phyloP scores from a whole-genome alignment of 2,888 invertebrate species.

The Nyleta sp. region DNA sequence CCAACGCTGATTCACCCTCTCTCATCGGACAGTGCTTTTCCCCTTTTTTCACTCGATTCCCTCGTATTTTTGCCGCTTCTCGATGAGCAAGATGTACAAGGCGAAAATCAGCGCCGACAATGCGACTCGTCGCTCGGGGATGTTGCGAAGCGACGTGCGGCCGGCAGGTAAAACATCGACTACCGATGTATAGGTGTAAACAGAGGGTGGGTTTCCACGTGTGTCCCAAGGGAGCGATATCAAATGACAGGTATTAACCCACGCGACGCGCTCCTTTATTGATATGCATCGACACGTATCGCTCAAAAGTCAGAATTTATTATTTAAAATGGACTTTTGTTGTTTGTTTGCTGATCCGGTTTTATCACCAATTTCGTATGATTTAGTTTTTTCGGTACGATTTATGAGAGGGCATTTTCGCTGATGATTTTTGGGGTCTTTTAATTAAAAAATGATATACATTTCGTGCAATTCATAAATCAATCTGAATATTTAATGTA shows the following conservation, averaged over 20 bases:
- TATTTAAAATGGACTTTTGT: slow-evolving; percentile 57
- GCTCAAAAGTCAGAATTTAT: slow-evolving; percentile 59
- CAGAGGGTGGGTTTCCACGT: slow-evolving; percentile 47
- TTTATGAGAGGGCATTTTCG: slow-evolving; percentile 29
- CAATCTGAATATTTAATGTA: neutral
- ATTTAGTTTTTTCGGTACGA: slow-evolving; percentile 35
- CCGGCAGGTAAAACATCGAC: slow-evolving; percentile 58
- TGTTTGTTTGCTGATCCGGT: slow-evolving; percentile 49
- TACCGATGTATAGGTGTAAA: slow-evolving; percentile 49
- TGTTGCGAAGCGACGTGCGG: slow-evolving; percentile 51
- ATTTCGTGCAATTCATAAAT: slow-evolving; percentile 10
- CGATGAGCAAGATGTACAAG: slow-evolving; percentile 61
- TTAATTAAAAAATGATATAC: slow-evolving; percentile 41
- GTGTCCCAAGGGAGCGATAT: slow-evolving; percentile 44
- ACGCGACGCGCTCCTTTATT: slow-evolving; percentile 50
- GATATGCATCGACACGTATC: slow-evolving; percentile 66
- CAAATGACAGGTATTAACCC: slow-evolving; percentile 60
- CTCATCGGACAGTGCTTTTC: slow-evolving; percentile 3
- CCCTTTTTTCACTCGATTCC: slow-evolving; percentile 35
- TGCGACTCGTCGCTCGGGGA: slow-evolving; percentile 43
- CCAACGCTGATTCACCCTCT: slow-evolving; percentile 44
- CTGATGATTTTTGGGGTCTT: slow-evolving; percentile 39
- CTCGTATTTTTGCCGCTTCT: slow-evolving; percentile 46
- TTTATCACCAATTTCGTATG: slow-evolving; percentile 46
- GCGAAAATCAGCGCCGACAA: slow-evolving; percentile 60